Evolutionary conservation across 1,140 invertebrate species (phyloP), one percentile per base, ranked within the genome.

Genomic region (Homarus americanus): DNA sequence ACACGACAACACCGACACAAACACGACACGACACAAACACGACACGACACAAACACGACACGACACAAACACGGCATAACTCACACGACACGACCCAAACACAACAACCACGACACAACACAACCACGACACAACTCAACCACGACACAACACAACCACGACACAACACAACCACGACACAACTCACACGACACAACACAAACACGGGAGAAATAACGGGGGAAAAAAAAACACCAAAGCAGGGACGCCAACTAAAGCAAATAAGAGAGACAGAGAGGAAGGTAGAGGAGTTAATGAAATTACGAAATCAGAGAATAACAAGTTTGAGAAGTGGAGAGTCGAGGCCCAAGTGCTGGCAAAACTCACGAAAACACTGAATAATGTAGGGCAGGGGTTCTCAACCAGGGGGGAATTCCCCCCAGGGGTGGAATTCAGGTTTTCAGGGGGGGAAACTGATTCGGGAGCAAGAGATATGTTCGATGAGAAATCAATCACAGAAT

Each of bases 291-390:
- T 1, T 69, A 69, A 69, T 69, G 63, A 69, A 69, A 69, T 69
- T 32, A 69, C 1, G n/a, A 69, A 69, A 69, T 69, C 24, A 69
- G 63, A 69, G 63, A 5, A 69, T 69, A 69, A 69, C 63, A 69
- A 69, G 53, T n/a, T n/a, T 17, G 53, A 17, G 53, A 17, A 58
- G 53, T 17, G 10, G 53, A 58, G 63, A 69, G 63, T 4, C 63
- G 28, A 12, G 28, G n/a, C 63, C 4, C 63, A 69, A 69, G 63
- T 32, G 63, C 12, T 32, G 24, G n/a, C n/a, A 69, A 69, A 69
- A 69, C n/a, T 32, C n/a, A 28, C n/a, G n/a, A 69, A 69, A 69
- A 69, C 63, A 69, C 1, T 69, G 63, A 69, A 69, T 69, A 28
- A 69, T 69, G 63, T 28, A n/a, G n/a, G n/a, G n/a, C n/a, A n/a